Evolutionary conservation across 2,797 vertebrate species (phyloP).

Genomic region (Lithobates pipiens): DNA sequence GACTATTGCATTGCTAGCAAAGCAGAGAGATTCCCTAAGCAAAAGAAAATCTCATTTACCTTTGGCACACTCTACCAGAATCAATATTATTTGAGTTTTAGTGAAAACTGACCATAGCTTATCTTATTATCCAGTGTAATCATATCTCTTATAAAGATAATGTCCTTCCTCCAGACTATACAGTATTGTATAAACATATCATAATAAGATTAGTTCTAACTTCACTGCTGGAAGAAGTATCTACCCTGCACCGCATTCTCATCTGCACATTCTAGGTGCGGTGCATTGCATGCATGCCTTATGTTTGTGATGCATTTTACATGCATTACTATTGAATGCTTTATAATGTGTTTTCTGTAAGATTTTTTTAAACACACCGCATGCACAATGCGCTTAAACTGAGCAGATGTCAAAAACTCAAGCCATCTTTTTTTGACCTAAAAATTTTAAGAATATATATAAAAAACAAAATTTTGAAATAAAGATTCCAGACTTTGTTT

Average conservation of each 20-base stretch:
- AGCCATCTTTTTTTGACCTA: no score
- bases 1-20: neutral
- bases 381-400: neutral
- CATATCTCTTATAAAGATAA: constrained; percentile 6
- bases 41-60: constrained; percentile 35
- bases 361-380: no score
- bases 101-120: constrained; percentile 21
- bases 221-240: no score
- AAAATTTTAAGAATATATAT: no score
- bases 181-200: neutral
- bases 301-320: neutral
- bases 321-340: neutral
- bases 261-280: no score
- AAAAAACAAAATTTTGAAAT: no score
- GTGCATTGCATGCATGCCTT: no score
- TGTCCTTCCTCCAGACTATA: neutral
- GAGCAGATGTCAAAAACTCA: no score
- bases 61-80: constrained; percentile 27
- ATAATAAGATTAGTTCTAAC: neutral
- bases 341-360: no score
- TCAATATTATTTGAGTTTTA: constrained; percentile 28
- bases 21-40: constrained; percentile 19
- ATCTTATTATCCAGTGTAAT: constrained; percentile 38
- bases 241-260: no score
- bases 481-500: no score